Evolutionary conservation across 2,888 invertebrate genomes (phyloP).

Genomic region (Noctua janthina): DNA sequence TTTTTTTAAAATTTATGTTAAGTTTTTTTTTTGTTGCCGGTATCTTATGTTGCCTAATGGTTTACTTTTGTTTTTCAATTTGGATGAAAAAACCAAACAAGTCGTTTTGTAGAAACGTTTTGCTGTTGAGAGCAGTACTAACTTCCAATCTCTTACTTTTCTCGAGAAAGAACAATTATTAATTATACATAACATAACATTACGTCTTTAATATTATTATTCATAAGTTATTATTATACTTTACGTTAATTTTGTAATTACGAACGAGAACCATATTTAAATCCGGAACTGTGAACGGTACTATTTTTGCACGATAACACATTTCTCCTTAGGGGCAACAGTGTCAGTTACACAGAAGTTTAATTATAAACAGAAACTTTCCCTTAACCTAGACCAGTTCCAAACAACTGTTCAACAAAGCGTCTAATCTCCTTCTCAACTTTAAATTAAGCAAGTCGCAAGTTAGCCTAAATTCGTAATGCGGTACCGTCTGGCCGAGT

Average conservation of each 20-base stretch:
- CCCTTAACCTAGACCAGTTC: constrained; percentile 48
- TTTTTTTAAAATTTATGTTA: background rate
- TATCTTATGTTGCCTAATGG: background rate
- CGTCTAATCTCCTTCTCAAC: constrained; percentile 58
- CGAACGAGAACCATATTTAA: background rate
- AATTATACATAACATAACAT: background rate
- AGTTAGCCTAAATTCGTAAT: constrained; percentile 60
- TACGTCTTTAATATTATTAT: too few species aligned
- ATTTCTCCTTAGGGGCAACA: constrained; percentile 41
- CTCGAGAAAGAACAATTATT: background rate
- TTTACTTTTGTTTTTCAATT: background rate
- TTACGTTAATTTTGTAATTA: background rate
- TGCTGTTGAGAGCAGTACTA: background rate
- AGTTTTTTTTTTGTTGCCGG: background rate
- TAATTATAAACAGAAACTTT: constrained; percentile 56
- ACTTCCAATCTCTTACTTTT: background rate
- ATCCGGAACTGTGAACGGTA: background rate
- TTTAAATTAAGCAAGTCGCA: constrained; percentile 63
- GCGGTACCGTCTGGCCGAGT: constrained; percentile 51
- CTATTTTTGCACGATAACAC: constrained; percentile 39
- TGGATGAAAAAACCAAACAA: background rate
- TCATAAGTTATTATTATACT: background rate
- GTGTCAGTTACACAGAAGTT: constrained; percentile 44
- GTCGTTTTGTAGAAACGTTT: background rate
- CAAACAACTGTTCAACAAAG: constrained; percentile 54